Evolutionary conservation across 35 echinoderm and acorn worm species (phyloP).

Genomic region (Ophioderma brevispina): DNA sequence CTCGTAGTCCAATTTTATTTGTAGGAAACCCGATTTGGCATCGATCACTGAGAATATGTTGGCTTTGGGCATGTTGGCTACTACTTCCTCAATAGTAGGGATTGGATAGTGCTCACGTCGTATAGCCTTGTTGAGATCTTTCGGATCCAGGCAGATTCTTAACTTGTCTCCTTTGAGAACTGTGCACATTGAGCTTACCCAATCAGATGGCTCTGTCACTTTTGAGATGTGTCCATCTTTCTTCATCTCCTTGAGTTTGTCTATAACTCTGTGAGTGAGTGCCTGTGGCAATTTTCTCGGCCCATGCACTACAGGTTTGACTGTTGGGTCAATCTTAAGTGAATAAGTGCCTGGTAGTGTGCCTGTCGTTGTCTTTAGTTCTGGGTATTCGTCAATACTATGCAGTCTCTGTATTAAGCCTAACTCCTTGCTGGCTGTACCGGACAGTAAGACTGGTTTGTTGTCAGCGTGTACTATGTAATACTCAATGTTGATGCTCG

Average conservation of each 20-base stretch:
- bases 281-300: constrained; percentile 63
- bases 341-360: constrained; percentile 73
- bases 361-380: constrained; percentile 45
- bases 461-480: constrained; percentile 57
- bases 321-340: constrained; percentile 66
- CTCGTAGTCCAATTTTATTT: constrained; percentile 67
- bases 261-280: constrained; percentile 25
- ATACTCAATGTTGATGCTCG: constrained; percentile 13
- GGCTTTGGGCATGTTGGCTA: constrained; percentile 43
- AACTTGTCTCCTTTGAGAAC: constrained; percentile 57
- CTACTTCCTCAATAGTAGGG: constrained; percentile 65
- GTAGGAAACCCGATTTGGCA: constrained; percentile 67
- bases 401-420: constrained; percentile 49
- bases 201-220: constrained; percentile 59
- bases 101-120: constrained; percentile 57
- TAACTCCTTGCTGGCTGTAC: constrained; percentile 24
- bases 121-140: constrained; percentile 55
- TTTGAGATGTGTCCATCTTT: constrained; percentile 41
- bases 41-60: constrained; percentile 73
- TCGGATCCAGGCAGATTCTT: constrained; percentile 72
- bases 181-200: constrained; percentile 55
- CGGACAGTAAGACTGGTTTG: constrained; percentile 58
- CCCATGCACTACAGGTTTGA: constrained; percentile 65
- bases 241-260: constrained; percentile 64
- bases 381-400: constrained; percentile 51